A percentile compares a stretch with the other conserved stretches of the same genome.
phyloP scores from a whole-genome alignment of 1,140 invertebrate species.

The Cydia splendana region DNA sequence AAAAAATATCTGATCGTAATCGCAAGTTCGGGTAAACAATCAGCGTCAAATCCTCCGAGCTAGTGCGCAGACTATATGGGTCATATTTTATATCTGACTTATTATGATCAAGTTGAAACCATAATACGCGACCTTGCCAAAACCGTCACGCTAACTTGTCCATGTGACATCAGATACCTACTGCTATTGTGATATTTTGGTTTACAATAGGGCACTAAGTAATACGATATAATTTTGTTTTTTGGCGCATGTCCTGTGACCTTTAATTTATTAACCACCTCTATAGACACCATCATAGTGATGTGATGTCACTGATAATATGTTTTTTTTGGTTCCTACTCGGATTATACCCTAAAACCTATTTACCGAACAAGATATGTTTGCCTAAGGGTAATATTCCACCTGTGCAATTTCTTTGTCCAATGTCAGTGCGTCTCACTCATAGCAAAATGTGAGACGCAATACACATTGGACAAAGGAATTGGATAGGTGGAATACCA shows the following conservation, averaged over 20 bases:
- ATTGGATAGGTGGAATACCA: too few relatives aligned
- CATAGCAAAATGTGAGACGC: too few relatives aligned
- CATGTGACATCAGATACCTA: slow-evolving; percentile 9
- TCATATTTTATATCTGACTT: too few relatives aligned
- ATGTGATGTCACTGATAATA: neutral
- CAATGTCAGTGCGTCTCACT: too few relatives aligned
- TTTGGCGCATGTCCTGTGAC: neutral
- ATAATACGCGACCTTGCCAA: neutral
- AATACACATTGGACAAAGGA: too few relatives aligned
- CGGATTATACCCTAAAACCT: too few relatives aligned
- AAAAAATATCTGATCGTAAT: too few relatives aligned
- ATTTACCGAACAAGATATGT: neutral
- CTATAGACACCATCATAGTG: neutral
- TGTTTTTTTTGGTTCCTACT: too few relatives aligned
- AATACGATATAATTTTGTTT: neutral
- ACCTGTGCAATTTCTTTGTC: too few relatives aligned
- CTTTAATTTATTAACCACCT: neutral
- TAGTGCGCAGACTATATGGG: slow-evolving; percentile 81
- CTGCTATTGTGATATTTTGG: neutral
- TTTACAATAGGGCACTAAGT: neutral
- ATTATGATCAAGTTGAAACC: too few relatives aligned
- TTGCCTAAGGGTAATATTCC: neutral
- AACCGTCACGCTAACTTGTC: neutral
- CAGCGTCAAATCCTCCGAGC: slow-evolving; percentile 69
- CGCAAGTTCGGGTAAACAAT: too few relatives aligned